Evolutionary conservation across 1,140 invertebrate species (phyloP).

Genomic region (Trachelipus rathkii): DNA sequence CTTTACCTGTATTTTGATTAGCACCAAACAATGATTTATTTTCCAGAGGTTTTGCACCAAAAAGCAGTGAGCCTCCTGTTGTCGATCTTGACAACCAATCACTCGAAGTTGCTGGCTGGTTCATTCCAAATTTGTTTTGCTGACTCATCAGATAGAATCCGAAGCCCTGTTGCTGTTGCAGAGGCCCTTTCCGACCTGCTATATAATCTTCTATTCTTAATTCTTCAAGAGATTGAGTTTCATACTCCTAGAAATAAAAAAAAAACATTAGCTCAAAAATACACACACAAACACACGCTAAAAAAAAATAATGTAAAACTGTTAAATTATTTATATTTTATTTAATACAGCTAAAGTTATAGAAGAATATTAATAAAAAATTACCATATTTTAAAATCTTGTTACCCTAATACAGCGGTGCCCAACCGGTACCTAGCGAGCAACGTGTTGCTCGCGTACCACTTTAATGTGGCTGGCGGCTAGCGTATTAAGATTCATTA

Average conservation of each 20-base stretch:
- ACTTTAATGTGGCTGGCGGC: too few species aligned
- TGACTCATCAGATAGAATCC: conserved; percentile 36
- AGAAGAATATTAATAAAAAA: too few species aligned
- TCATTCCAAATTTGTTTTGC: conserved; percentile 34
- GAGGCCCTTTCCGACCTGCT: conserved; percentile 73
- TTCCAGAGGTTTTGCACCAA: conserved; percentile 46
- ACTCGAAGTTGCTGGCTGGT: conserved; percentile 34
- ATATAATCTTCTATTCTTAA: conserved; percentile 88
- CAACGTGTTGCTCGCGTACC: too few species aligned
- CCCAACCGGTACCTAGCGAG: too few species aligned
- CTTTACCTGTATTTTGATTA: conserved; percentile 38
- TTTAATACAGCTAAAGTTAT: too few species aligned
- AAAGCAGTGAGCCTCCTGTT: conserved; percentile 43
- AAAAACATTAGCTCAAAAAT: too few species aligned
- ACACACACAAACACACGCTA: too few species aligned
- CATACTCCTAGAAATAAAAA: conserved; percentile 75
- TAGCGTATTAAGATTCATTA: too few species aligned
- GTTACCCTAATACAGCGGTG: too few species aligned
- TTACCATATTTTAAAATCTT: too few species aligned
- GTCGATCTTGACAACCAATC: conserved; percentile 44
- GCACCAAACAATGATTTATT: conserved; percentile 51
- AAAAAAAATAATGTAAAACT: too few species aligned
- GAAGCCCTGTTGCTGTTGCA: background rate
- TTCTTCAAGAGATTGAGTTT: conserved; percentile 89
- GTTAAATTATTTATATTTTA: too few species aligned